Conservation (phyloP, 2,113 vertebrate genomes). For the Suncus etruscus region DNA sequence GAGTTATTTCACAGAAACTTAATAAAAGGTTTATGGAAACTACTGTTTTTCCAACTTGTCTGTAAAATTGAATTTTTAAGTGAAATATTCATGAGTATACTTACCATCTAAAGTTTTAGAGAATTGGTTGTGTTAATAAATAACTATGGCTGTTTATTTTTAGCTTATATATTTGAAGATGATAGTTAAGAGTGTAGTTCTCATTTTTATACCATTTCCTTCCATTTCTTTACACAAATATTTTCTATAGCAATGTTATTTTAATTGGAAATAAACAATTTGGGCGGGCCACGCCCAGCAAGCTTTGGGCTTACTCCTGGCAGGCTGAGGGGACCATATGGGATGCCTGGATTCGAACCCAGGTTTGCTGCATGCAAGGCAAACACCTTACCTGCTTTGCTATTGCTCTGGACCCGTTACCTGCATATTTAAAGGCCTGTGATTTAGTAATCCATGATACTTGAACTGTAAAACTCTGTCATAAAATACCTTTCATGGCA, state of each 20-base stretch:
- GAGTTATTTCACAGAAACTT: neutral
- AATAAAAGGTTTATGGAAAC: neutral
- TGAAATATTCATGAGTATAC: neutral
- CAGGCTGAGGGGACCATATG: too few relatives aligned
- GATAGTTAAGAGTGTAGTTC: neutral
- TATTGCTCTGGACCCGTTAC: too few relatives aligned
- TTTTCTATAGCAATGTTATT: constrained; percentile 47
- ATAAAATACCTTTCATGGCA: neutral
- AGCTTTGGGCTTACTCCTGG: too few relatives aligned
- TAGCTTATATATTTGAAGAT: neutral
- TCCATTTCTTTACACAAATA: neutral
- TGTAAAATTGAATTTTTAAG: constrained; percentile 28
- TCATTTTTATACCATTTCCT: neutral
- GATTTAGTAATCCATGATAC: neutral
- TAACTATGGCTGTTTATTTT: neutral
- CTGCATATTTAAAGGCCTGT: neutral
- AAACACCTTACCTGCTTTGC: too few relatives aligned
- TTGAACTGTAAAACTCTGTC: constrained; percentile 24
- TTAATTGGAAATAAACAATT: neutral
- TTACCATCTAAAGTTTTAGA: constrained; percentile 27
- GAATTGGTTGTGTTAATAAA: constrained; percentile 37
- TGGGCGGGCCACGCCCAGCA: too few relatives aligned
- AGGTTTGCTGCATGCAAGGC: too few relatives aligned
- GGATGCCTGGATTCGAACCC: too few relatives aligned
- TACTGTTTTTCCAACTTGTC: neutral